Evolutionary conservation across 2,797 vertebrate genomes (phyloP), one percentile per base, ranked within the genome.

Genomic region (Notolepis coatsorum): DNA sequence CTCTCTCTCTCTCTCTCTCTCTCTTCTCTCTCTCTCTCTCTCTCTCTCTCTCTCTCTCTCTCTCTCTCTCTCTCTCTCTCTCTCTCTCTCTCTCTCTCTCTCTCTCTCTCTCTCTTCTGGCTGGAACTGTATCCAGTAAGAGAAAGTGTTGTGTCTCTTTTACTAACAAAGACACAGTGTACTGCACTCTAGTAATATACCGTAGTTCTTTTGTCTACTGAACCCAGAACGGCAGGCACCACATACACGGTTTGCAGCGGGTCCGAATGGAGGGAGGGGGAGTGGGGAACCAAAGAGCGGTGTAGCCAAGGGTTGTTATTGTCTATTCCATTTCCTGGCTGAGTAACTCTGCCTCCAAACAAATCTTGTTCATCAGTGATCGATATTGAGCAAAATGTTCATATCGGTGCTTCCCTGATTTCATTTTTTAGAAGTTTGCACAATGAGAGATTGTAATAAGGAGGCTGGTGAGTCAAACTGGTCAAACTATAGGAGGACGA

Each of bases 1-100:
- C 90, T 92, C 89, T 84, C 60, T 71, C 81, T 88, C 84, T 82
- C 86, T 61, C 65, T n/a, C n/a, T n/a, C n/a, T n/a, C n/a, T n/a
- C 51, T 61, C 60, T 57, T 45, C 13, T 48, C 18, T 30, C 5
- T 35, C 13, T 66, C 24, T 49, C 43, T 68, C 68, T 69, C 27
- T 64, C 45, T 66, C 90, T 92, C 89, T 84, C 60, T 71, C 81
- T 88, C 84, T 82, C 86, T 61, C 65, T 82, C 73, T 56, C 5
- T 12, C 24, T 9, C 25, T 28, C 17, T 18, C 39, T 8, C n/a
- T 24, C 12, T n/a, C 20, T 23, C 55, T 31, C 8, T 17, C 10
- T 49, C 24, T 39, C 28, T 50, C 27, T 13, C 15, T 1, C 0
- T 50, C 27, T 28, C n/a, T 56, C 38, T 3, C 15, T 2, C 49